Percentiles rank a stretch among this genome's conserved stretches.
Conservation (phyloP, 2,113 vertebrate species). For the Abramis brama region DNA sequence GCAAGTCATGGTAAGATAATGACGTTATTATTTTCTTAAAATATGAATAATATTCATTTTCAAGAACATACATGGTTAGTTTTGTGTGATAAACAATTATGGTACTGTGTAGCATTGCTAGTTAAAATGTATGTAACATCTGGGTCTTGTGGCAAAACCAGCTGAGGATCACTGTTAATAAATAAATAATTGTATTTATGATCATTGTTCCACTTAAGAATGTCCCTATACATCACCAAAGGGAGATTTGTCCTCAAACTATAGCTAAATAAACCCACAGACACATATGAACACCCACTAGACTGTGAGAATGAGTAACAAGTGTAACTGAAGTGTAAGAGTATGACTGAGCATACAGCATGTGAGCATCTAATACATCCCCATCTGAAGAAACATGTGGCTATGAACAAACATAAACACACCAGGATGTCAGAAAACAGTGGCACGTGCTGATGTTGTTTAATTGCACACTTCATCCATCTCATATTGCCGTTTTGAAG, state of each 20-base stretch:
- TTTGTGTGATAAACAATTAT: no score
- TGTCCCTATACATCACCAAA: no score
- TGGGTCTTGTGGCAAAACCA: no score
- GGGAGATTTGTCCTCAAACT: not conserved
- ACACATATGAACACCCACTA: not conserved
- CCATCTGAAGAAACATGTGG: not conserved
- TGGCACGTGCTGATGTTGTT: not conserved
- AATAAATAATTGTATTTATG: no score
- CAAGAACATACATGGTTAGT: no score
- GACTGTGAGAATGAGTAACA: not conserved
- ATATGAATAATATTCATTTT: no score
- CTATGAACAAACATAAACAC: slow-evolving; percentile 19
- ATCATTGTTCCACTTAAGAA: no score
- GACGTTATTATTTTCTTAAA: no score
- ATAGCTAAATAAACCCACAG: not conserved
- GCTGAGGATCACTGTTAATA: no score
- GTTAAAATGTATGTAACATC: no score
- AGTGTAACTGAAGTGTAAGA: not conserved
- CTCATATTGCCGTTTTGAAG: not conserved
- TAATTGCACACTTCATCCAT: not conserved
- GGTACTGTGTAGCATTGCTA: no score
- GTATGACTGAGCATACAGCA: not conserved
- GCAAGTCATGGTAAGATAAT: no score
- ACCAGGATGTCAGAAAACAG: slow-evolving; percentile 2
- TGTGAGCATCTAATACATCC: not conserved